These are phyloP conservation scores for Lymantria monacha DNA, from an alignment of 2,888 invertebrate species.

Conservation along the genomic window DNA sequence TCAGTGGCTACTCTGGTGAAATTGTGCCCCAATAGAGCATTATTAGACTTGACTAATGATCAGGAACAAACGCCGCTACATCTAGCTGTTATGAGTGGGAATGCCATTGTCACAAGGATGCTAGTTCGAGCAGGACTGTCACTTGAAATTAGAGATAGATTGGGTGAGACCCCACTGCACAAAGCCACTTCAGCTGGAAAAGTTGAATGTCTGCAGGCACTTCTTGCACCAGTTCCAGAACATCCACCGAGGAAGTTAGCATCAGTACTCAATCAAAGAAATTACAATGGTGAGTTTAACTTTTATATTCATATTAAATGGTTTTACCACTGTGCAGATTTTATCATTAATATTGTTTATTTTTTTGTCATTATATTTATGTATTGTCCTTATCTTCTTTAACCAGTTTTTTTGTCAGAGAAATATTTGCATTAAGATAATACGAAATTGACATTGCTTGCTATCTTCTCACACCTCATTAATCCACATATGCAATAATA, in stretches of 20 bases:
- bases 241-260: slow-evolving; percentile 59
- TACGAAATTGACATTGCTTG: too few relatives aligned
- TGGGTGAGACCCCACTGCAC: slow-evolving; percentile 94
- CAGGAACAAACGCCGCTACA: slow-evolving; percentile 92
- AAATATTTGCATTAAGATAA: too few relatives aligned
- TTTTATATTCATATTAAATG: not conserved
- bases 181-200: slow-evolving; percentile 89
- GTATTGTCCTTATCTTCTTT: too few relatives aligned
- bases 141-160: slow-evolving; percentile 84
- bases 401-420: too few relatives aligned
- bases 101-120: slow-evolving; percentile 88
- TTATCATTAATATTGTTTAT: too few relatives aligned
- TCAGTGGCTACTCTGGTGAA: slow-evolving; percentile 88
- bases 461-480: too few relatives aligned
- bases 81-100: slow-evolving; percentile 90
- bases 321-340: too few relatives aligned
- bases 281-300: slow-evolving; percentile 89
- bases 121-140: slow-evolving; percentile 91
- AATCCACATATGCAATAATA: too few relatives aligned
- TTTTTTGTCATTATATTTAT: too few relatives aligned
- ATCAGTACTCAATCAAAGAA: slow-evolving; percentile 89
- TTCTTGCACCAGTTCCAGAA: slow-evolving; percentile 85
- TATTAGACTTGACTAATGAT: slow-evolving; percentile 91
- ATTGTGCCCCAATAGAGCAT: slow-evolving; percentile 88
- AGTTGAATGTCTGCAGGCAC: slow-evolving; percentile 86